Evolutionary conservation across 2,113 vertebrate genomes (phyloP).

Genomic region (Numenius arquata): DNA sequence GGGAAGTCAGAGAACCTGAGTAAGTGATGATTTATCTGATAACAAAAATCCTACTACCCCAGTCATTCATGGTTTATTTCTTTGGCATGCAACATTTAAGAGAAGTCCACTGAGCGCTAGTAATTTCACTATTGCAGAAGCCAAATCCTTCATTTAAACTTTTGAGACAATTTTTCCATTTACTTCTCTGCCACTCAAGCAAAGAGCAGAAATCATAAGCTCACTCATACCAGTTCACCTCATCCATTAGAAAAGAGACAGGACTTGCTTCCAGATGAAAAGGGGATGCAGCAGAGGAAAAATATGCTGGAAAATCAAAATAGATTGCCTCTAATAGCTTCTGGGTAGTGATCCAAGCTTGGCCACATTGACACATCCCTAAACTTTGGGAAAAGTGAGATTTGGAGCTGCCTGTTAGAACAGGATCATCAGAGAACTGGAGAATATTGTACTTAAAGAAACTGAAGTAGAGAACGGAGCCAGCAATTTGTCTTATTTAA

Average conservation of each 20-base stretch:
- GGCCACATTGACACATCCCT: background rate
- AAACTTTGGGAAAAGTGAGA: background rate
- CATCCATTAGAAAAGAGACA: conserved; percentile 42
- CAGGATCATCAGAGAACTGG: background rate
- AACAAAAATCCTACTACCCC: background rate
- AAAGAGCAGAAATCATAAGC: conserved; percentile 39
- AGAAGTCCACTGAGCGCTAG: background rate
- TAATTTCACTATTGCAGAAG: background rate
- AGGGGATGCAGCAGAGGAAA: conserved; percentile 27
- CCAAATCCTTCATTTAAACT: conserved; percentile 44
- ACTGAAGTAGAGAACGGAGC: background rate
- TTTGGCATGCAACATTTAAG: conserved; percentile 4
- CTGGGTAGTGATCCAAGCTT: background rate
- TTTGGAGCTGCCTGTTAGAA: background rate
- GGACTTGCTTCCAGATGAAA: conserved; percentile 38
- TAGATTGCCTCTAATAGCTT: conserved; percentile 2
- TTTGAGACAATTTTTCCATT: conserved; percentile 49
- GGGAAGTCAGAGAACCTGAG: background rate
- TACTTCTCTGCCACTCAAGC: conserved; percentile 47
- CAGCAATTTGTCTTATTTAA: conserved; percentile 4
- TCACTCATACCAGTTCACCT: conserved; percentile 39
- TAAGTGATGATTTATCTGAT: conserved; percentile 37
- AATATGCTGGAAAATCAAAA: conserved; percentile 31
- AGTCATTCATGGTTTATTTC: conserved; percentile 38
- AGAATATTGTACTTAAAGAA: conserved; percentile 1